Evolutionary conservation across 2,797 vertebrate species (phyloP), one percentile per base, ranked within the genome.

Genomic region (Sebastes diploproa): DNA sequence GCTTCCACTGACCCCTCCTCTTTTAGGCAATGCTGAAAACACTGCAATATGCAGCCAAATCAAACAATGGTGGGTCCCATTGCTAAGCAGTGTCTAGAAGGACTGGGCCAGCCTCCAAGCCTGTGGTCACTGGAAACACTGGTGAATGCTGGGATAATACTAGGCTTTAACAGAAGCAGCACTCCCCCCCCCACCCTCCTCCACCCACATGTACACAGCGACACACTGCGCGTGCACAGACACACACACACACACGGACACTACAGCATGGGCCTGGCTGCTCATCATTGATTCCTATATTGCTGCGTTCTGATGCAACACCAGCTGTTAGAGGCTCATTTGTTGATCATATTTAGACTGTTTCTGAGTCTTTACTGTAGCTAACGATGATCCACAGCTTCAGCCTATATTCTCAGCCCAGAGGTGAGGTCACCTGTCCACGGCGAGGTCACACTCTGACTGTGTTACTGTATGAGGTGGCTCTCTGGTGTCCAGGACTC

Each of bases 81-180:
- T 93, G 92, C 92, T 96, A 91, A 95, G 94, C 95, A 85, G 84
- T 86, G 94, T 96, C 95, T 94, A 96, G 92, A 95, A 95, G 95
- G 94, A 95, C 91, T 95, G 94, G 96, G 96, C 96, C 27, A 13
- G 72, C 54, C 91, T 96, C 96, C 96, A 96, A 95, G 92, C 93
- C 90, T 94, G 1, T 82, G 91, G 93, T 88, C 77, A 93, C 86
- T 91, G 94, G 93, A 93, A 93, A 94, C 81, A 89, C 89, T 90
- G 84, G 84, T 91, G 89, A 80, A 94, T 93, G 92, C 94, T 94
- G 89, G 90, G 88, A 93, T 91, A 95, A 94, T 91, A 78, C 88
- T 81, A 86, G 92, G 89, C 90, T 92, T 91, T 84, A 88, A 90
- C 86, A 92, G 86, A 89, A 87, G 86, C 86, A 81, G 80, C 83